Evolutionary conservation across 53 echinoderm and acorn worm species (phyloP).

Genomic region (Astropecten irregularis): DNA sequence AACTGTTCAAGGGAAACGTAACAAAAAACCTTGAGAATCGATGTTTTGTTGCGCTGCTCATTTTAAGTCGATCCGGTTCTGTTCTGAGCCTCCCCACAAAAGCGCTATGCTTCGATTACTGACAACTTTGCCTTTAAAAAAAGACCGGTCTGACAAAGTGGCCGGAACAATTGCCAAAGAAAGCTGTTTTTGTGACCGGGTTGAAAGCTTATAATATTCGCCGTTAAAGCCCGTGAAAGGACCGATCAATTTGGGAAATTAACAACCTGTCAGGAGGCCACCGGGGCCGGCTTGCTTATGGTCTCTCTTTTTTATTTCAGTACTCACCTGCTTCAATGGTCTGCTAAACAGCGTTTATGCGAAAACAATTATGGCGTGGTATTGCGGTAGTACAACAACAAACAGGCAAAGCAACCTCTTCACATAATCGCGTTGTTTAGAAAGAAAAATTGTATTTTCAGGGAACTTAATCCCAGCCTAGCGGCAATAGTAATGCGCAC

Average conservation of each 20-base stretch:
- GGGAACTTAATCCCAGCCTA: no score
- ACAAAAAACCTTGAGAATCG: not conserved
- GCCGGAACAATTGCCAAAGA: constrained; percentile 17
- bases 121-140: constrained; percentile 18
- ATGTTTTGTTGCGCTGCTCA: constrained; percentile 20
- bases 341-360: not conserved
- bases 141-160: constrained; percentile 19
- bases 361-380: not conserved
- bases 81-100: constrained; percentile 8
- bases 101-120: constrained; percentile 6
- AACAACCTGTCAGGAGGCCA: constrained; percentile 5
- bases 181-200: constrained; percentile 23
- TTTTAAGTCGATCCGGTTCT: not conserved
- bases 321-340: not conserved
- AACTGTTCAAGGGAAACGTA: not conserved
- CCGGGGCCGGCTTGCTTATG: not conserved
- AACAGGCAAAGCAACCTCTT: constrained; percentile 4
- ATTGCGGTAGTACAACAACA: not conserved
- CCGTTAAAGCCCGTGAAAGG: constrained; percentile 9
- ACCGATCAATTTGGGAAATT: constrained; percentile 20
- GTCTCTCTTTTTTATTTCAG: no score
- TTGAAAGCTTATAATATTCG: constrained; percentile 5
- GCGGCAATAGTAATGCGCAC: no score
- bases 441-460: not conserved
- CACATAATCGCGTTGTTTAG: not conserved